Conservation (phyloP, 1,140 invertebrate genomes). For the Drosophila mauritiana region DNA sequence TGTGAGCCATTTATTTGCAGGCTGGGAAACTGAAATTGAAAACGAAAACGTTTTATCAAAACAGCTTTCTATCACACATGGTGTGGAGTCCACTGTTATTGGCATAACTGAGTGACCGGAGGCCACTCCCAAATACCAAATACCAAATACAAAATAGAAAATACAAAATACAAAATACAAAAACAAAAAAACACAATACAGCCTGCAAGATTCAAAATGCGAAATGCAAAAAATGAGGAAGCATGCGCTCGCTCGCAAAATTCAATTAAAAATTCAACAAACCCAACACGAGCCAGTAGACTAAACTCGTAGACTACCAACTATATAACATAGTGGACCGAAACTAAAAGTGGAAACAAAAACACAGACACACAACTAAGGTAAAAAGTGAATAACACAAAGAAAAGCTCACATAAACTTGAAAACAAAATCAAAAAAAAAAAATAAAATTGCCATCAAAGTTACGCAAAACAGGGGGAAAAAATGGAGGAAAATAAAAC, state of each 20-base stretch:
- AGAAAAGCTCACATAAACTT: constrained; percentile 36
- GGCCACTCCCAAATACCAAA: constrained; percentile 23
- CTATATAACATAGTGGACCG: constrained; percentile 13
- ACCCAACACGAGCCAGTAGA: constrained; percentile 35
- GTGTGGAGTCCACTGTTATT: constrained; percentile 12
- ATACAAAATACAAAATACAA: neutral
- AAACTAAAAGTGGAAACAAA: constrained; percentile 60
- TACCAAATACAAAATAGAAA: neutral
- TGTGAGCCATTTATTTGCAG: constrained; percentile 19
- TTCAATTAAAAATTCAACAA: constrained; percentile 81
- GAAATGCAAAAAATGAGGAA: constrained; percentile 39
- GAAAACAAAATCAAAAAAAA: constrained; percentile 29
- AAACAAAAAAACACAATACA: neutral
- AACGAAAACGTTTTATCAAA: constrained; percentile 45
- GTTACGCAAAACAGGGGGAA: constrained; percentile 46
- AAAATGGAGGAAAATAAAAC: neutral
- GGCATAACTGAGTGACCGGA: constrained; percentile 40
- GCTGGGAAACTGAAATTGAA: constrained; percentile 17
- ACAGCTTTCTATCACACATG: constrained; percentile 46
- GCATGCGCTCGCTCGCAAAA: constrained; percentile 47
- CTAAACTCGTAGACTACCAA: constrained; percentile 14
- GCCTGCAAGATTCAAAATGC: neutral
- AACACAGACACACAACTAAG: constrained; percentile 30
- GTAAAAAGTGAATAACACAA: constrained; percentile 21
- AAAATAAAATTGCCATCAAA: constrained; percentile 30